Base-by-base conservation (phyloP, 2,888 invertebrate genomes). In the Acleris laterana region DNA sequence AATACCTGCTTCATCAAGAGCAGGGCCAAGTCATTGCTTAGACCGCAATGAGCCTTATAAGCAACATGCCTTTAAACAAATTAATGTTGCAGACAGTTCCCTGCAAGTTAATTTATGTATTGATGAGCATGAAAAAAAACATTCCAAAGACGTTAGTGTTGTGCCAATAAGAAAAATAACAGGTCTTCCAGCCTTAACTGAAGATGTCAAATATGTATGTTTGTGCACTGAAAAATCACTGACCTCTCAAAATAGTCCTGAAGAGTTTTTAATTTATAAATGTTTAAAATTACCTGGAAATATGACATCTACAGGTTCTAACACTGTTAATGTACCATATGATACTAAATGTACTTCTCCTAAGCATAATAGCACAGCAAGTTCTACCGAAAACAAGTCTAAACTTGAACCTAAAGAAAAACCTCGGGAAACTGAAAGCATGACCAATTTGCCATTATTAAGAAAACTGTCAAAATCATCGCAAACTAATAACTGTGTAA, bases 171-270 rank as follows among this genome's bases (percentile, higher is more conserved):
- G 4, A 17, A 49, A 19, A 32, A n/a, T 20, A 5, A n/a, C 58
- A 44, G 58, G 46, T 58, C 49, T 57, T 42, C 25, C 70, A 19
- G 56, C 51, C 3, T 16, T 62, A 13, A 49, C 66, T 3, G 81
- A 78, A 0, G 84, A 88, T 60, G 77, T 86, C 17, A 84, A 86
- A 68, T 87, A 87, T 75, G 80, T 88, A 6, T 91, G 92, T 72
- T 71, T 88, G 50, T 90, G 90, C 70, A 75, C 79, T 57, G 74
- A 83, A 22, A 79, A 85, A 53, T 63, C 71, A 2, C 63, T 67
- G 25, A 68, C 74, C 25, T 62, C 74, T 22, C 72, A 76, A 51
- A 79, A 82, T 44, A 70, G 76, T 5, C 81, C 81, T 50, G 85
- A 88, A 53, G 84, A 86, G 65, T 80, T 85, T 68, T 70, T 86